Evolutionary conservation across 2,797 vertebrate species (phyloP), one percentile per base, ranked within the genome.

Genomic region (Aratinga solstitialis): DNA sequence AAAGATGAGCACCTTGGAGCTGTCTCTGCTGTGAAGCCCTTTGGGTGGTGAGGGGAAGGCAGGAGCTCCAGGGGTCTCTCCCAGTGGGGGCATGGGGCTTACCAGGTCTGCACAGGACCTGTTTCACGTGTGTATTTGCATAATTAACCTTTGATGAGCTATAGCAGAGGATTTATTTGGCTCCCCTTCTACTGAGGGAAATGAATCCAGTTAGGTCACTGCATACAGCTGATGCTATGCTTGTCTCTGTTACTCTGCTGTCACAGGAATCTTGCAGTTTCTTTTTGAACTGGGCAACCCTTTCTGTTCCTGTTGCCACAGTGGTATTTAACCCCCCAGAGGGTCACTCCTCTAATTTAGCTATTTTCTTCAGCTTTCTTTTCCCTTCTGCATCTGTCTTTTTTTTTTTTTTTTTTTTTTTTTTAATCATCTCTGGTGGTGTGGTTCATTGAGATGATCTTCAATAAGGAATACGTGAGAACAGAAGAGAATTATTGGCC

Each of bases 191-290:
- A 2, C 67, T 48, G 36, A 84, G 81, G 40, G 29, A 83, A 61
- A 58, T 14, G 0, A 71, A 88, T 50, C 21, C 11, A 15, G 13
- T 47, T 67, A 45, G 12, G 26, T 89, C 18, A 11, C 36, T 9
- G 2, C 5, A 6, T 84, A 20, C 22, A 34, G 53, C 0, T 0
- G 24, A 71, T 63, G 23, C 19, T 87, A 7, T 2, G 0, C 16
- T 63, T 34, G 43, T 1, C 10, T 32, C 36, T 73, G 8, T 66
- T 80, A 48, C 19, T 67, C 3, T 8, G 30, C 38, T 5, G 1
- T 63, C 36, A 54, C 14, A 43, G 53, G 26, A 19, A 4, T 74
- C 53, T 76, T 72, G 24, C 18, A n/a, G 15, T 63, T 73, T 83
- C 75, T 77, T 84, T 80, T 82, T 82, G 61, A 92, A 50, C 9